These are phyloP conservation scores for Drosophila asahinai DNA, from an alignment of 1,140 invertebrate genomes.

Conservation along the genomic window DNA sequence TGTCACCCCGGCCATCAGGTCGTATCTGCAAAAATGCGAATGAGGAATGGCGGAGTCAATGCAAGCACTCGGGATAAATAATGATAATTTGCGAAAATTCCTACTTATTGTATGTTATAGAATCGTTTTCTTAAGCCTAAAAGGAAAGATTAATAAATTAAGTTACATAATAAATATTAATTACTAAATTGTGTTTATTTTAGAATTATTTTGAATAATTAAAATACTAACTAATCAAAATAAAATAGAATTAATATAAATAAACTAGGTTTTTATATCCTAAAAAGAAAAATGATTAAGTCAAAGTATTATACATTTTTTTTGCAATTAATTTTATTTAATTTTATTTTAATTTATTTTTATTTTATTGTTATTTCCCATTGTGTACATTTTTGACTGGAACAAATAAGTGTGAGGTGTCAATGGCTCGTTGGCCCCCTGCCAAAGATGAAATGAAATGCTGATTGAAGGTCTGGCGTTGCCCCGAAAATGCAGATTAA, in stretches of 20 bases:
- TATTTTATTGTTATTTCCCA: background rate
- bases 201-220: too few species aligned
- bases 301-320: too few species aligned
- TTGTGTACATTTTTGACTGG: background rate
- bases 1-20: constrained; percentile 97
- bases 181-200: too few species aligned
- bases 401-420: constrained; percentile 4
- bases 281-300: too few species aligned
- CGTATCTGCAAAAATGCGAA: constrained; percentile 88
- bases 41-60: constrained; percentile 17
- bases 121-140: too few species aligned
- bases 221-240: background rate
- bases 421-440: background rate
- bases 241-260: background rate
- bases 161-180: too few species aligned
- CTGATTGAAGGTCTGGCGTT: constrained; percentile 2
- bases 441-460: constrained; percentile 1
- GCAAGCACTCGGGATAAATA: constrained; percentile 2
- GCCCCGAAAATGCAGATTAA: background rate
- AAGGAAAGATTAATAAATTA: too few species aligned
- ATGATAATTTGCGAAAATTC: background rate
- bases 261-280: background rate
- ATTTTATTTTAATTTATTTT: too few species aligned
- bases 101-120: too few species aligned
- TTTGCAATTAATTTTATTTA: background rate